A percentile compares a stretch with the other conserved stretches of the same genome.
Conservation (phyloP, 2,888 invertebrate species). For the Bimastos eiseni region DNA sequence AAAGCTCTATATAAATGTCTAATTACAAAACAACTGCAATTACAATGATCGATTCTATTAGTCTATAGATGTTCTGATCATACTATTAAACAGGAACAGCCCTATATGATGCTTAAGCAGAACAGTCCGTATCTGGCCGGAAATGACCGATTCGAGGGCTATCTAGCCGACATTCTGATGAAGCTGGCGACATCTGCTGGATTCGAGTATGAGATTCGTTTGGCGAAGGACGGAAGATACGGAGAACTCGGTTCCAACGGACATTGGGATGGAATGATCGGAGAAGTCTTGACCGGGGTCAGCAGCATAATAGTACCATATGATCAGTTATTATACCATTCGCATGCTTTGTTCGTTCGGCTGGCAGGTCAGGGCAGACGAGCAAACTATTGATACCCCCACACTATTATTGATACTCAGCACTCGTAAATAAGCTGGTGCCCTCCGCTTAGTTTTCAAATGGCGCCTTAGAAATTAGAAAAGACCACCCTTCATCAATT, state of each 20-base stretch:
- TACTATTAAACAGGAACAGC: constrained; percentile 36
- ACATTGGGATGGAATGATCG: constrained; percentile 41
- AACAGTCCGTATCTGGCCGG: constrained; percentile 40
- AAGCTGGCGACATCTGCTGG: constrained; percentile 36
- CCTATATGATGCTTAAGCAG: constrained; percentile 44
- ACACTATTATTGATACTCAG: too few relatives aligned
- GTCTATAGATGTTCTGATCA: background rate
- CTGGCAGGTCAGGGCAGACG: too few relatives aligned
- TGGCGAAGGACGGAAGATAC: constrained; percentile 40
- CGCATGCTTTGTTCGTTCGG: too few relatives aligned
- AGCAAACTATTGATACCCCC: too few relatives aligned
- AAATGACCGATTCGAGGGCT: constrained; percentile 45
- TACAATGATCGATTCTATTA: background rate
- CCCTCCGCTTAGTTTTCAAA: too few relatives aligned
- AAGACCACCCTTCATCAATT: too few relatives aligned
- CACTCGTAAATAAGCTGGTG: too few relatives aligned
- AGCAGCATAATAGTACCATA: constrained; percentile 28
- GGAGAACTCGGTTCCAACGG: constrained; percentile 36
- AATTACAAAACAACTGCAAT: too few relatives aligned
- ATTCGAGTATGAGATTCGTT: constrained; percentile 43
- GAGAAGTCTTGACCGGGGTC: constrained; percentile 41
- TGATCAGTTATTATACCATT: too few relatives aligned
- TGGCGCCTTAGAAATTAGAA: too few relatives aligned
- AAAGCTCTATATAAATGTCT: background rate
- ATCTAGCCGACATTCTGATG: constrained; percentile 43